Conservation (phyloP, 2,888 invertebrate species). For the Drosophila mimica region DNA sequence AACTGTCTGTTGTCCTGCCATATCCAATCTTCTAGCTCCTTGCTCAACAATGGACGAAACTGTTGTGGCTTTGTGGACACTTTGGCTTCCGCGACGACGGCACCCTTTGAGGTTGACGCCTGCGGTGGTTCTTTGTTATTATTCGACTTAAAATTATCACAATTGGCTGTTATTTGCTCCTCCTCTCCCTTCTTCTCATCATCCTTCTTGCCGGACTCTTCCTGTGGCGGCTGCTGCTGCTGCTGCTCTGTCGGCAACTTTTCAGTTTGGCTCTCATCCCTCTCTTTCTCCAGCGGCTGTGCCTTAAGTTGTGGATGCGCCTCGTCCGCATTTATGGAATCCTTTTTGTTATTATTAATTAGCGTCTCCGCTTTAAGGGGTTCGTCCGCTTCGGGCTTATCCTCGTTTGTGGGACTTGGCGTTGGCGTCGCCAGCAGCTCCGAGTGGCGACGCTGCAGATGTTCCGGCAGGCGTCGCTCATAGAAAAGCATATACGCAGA, state of each 20-base stretch:
- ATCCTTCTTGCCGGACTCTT: neutral
- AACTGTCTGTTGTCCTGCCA: constrained; percentile 99
- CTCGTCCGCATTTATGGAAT: constrained; percentile 9
- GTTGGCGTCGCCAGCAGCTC: constrained; percentile 73
- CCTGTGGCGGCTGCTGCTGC: neutral
- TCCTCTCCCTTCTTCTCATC: constrained; percentile 26
- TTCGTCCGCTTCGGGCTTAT: constrained; percentile 54
- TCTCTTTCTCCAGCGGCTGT: neutral
- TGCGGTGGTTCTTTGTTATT: constrained; percentile 63
- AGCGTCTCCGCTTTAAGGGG: constrained; percentile 25
- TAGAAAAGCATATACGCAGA: constrained; percentile 99
- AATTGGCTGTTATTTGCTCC: constrained; percentile 76
- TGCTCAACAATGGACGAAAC: constrained; percentile 82
- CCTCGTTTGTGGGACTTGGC: constrained; percentile 68
- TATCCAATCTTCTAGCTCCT: constrained; percentile 96
- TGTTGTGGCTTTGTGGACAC: constrained; percentile 49
- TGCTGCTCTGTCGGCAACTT: constrained; percentile 1
- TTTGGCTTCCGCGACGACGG: constrained; percentile 44
- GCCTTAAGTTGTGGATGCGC: constrained; percentile 1
- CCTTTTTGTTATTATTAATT: constrained; percentile 28
- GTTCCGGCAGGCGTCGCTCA: constrained; percentile 89
- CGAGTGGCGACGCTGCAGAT: constrained; percentile 83
- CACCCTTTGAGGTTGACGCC: constrained; percentile 71
- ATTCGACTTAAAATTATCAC: constrained; percentile 82
- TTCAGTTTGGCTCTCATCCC: constrained; percentile 14